Conservation (phyloP, 2,888 invertebrate species). For the Pachycephus smyrnensis region DNA sequence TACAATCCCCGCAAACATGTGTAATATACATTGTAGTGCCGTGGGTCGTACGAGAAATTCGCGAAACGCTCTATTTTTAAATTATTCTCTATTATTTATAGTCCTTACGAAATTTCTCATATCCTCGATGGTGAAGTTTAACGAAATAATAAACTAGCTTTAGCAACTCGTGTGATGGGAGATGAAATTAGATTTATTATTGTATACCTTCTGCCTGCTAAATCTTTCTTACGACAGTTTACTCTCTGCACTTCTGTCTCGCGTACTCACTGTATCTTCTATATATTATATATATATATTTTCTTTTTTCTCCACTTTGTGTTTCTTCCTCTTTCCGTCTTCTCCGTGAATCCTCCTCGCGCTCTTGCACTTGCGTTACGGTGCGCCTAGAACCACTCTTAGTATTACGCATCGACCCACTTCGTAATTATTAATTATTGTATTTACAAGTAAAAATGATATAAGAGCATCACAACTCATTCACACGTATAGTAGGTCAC, state of each 20-base stretch:
- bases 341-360: neutral
- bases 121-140: neutral
- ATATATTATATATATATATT: conserved; percentile 2
- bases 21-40: neutral
- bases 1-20: neutral
- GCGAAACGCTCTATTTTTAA: neutral
- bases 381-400: conserved; percentile 44
- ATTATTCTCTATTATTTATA: neutral
- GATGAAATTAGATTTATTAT: neutral
- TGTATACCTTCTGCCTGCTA: neutral
- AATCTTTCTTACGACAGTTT: neutral
- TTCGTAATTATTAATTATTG: conserved; percentile 43
- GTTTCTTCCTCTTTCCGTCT: neutral
- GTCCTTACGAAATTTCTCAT: neutral
- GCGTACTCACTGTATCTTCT: neutral
- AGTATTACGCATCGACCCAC: conserved; percentile 53
- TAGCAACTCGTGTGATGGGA: neutral
- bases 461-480: conserved; percentile 28
- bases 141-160: neutral
- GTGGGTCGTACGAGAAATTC: neutral
- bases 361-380: neutral
- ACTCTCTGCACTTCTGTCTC: neutral
- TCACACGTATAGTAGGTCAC: conserved; percentile 37
- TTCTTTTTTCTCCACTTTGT: neutral
- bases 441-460: conserved; percentile 14